Evolutionary conservation across 2,113 vertebrate species (phyloP).

Genomic region (Glareola pratincola): DNA sequence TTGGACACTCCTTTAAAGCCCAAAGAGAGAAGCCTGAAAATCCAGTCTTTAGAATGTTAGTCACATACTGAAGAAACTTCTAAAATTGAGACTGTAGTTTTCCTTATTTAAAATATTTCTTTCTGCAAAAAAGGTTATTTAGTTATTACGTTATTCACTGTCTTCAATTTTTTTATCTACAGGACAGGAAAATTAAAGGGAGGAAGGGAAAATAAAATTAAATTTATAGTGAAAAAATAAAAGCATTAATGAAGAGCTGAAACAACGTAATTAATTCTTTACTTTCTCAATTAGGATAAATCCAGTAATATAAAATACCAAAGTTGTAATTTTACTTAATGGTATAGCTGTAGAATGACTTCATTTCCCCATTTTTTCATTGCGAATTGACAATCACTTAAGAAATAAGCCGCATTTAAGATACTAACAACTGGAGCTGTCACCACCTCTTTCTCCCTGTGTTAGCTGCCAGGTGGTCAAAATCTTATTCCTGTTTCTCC

Average conservation of each 20-base stretch:
- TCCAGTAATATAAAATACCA: neutral
- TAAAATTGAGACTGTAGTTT: neutral
- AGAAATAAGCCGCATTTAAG: neutral
- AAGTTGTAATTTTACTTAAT: neutral
- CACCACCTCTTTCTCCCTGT: neutral
- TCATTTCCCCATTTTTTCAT: neutral
- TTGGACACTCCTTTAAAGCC: neutral
- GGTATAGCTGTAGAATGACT: neutral
- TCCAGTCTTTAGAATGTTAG: neutral
- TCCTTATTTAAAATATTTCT: neutral
- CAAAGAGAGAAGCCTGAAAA: neutral
- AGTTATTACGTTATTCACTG: neutral
- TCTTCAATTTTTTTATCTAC: neutral
- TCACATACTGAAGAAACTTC: neutral
- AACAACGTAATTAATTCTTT: neutral
- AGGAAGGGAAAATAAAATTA: neutral
- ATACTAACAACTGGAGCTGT: neutral
- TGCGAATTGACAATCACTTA: neutral
- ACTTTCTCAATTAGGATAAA: neutral
- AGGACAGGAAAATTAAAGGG: neutral
- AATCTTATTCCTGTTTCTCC: neutral
- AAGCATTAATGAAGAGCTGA: neutral
- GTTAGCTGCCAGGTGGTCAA: neutral
- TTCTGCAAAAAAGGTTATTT: neutral
- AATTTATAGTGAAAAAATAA: neutral